These are phyloP conservation scores for Nettapus auritus DNA, from an alignment of 2,113 vertebrate species.

Conservation along the genomic window DNA sequence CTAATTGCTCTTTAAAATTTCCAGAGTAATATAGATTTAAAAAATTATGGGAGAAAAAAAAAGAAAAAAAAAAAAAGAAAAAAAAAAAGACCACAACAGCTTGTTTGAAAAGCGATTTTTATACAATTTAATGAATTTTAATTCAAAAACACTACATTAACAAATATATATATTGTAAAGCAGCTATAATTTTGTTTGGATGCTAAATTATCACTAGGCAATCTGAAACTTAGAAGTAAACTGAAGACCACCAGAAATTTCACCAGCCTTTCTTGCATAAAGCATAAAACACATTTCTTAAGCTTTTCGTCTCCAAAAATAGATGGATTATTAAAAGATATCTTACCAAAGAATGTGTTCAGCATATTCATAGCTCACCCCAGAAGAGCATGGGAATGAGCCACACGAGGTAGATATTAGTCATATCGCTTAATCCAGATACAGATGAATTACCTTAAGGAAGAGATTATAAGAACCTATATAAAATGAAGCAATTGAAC, in stretches of 20 bases:
- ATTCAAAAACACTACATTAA: neutral
- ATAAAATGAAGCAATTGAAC: constrained; percentile 1
- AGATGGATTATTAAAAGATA: neutral
- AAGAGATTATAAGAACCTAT: neutral
- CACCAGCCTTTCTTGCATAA: neutral
- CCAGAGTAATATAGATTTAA: neutral
- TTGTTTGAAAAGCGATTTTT: neutral
- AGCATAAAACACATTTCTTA: neutral
- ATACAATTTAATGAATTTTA: neutral
- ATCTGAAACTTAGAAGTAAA: neutral
- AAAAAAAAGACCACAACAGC: neutral
- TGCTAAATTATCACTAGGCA: neutral
- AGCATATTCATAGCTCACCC: neutral
- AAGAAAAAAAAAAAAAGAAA: neutral
- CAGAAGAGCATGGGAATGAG: neutral
- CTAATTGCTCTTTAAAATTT: neutral
- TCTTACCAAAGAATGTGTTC: neutral
- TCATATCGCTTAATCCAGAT: neutral
- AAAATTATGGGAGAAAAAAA: neutral
- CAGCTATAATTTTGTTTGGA: neutral
- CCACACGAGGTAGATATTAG: neutral
- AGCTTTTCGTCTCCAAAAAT: neutral
- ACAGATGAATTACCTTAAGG: neutral
- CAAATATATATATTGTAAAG: neutral
- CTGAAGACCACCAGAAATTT: neutral